phyloP scores from a whole-genome alignment of 2,113 vertebrate genomes.

The Dromas ardeola region DNA sequence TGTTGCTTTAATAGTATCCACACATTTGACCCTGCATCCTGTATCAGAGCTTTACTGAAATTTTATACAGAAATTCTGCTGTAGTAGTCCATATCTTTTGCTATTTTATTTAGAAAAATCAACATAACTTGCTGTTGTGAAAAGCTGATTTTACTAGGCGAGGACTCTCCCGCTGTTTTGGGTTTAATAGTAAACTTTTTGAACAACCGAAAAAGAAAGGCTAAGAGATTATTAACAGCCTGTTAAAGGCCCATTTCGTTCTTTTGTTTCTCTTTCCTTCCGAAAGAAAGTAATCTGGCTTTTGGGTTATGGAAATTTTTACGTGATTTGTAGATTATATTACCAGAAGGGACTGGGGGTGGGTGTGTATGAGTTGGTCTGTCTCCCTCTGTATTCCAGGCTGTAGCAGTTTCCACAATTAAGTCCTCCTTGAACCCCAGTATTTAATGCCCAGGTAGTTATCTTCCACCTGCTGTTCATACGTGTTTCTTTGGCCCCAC shows the following conservation, averaged over 20 bases:
- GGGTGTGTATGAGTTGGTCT: background rate
- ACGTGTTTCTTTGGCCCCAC: background rate
- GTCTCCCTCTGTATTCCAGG: rapidly evolving
- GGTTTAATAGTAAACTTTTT: background rate
- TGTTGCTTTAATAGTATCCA: background rate
- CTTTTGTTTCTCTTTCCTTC: conserved; percentile 51
- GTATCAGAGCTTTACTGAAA: background rate
- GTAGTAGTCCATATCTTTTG: background rate
- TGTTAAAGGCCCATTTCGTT: conserved; percentile 8
- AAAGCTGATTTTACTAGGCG: background rate
- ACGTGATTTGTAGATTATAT: background rate
- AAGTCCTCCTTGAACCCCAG: background rate
- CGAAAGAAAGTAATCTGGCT: background rate
- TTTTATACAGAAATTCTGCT: background rate
- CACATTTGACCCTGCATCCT: background rate
- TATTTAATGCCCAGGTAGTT: background rate
- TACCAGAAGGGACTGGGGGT: background rate
- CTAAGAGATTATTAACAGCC: background rate
- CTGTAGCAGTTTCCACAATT: background rate
- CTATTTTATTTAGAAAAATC: background rate
- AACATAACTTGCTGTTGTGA: background rate
- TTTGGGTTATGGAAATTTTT: background rate
- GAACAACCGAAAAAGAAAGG: background rate
- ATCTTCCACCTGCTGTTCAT: background rate
- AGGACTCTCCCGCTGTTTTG: background rate